These are phyloP conservation scores for Danionella cerebrum DNA, from an alignment of 2,113 vertebrate species.

Conservation along the genomic window DNA sequence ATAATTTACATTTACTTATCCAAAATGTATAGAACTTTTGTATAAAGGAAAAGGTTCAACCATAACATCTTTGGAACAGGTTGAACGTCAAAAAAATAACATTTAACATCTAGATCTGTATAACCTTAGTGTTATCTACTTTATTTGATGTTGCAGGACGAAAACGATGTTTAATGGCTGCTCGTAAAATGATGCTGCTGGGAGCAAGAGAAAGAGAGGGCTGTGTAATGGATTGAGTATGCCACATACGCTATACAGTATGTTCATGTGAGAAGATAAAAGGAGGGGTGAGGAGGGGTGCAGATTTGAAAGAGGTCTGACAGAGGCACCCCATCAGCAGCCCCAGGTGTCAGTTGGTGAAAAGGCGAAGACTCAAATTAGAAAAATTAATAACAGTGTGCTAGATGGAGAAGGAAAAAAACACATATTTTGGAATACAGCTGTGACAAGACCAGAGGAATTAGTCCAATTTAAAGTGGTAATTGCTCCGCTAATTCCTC, in stretches of 20 bases:
- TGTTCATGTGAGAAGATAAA: conserved; percentile 1
- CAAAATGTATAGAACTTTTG: too few species aligned
- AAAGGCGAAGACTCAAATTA: conserved; percentile 57
- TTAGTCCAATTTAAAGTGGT: conserved; percentile 74
- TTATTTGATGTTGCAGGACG: not conserved
- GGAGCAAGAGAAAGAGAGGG: not conserved
- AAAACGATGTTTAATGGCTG: not conserved
- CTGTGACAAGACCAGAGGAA: conserved; percentile 68
- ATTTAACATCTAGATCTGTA: not conserved
- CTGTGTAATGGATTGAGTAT: conserved; percentile 3
- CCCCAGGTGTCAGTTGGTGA: conserved; percentile 66
- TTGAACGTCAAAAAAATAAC: too few species aligned
- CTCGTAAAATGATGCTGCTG: not conserved
- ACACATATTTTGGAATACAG: conserved; percentile 56
- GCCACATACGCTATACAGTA: conserved; percentile 8
- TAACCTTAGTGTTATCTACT: not conserved
- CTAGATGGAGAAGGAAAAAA: conserved; percentile 43
- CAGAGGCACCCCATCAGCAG: conserved; percentile 52
- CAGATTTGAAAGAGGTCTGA: conserved; percentile 52
- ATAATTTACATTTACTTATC: too few species aligned
- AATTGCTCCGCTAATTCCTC: conserved; percentile 75
- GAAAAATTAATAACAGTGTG: conserved; percentile 64
- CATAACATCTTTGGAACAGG: too few species aligned
- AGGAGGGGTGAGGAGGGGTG: conserved; percentile 46
- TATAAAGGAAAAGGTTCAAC: too few species aligned